Base-by-base conservation (phyloP, 2,797 vertebrate genomes). In the Anas bahamensis region DNA sequence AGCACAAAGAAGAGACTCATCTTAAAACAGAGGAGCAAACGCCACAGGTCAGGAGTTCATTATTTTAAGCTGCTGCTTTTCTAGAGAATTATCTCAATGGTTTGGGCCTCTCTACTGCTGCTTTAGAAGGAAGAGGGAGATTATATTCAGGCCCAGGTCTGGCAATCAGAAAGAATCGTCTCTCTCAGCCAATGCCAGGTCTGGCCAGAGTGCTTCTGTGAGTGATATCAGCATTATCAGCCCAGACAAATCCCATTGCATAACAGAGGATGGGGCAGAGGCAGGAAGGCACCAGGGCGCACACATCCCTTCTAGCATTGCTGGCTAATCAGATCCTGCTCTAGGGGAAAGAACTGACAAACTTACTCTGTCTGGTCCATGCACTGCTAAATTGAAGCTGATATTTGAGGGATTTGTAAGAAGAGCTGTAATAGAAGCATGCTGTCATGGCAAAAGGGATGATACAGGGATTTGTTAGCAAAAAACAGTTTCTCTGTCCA, bases 331-430 rank as follows among this genome's bases (percentile, higher is more conserved):
- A 83, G 76, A 79, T 31, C 53, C 60, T 29, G 68, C 93, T 91
- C 28, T 37, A 37, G 52, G 79, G 39, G 33, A 89, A 83, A 70
- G 64, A 89, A 75, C 76, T 90, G 87, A 86, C 90, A 91, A 90
- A 91, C 83, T 79, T 4, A 5, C 21, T 56, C 76, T 71, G 59
- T 70, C 60, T 50, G 68, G 22, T 60, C 70, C 70, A 44, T 57
- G 48, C 60, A 66, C 35, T 71, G 68, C 73, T 91, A 79, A 93
- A 95, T 86, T 89, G 29, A 86, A 92, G 68, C 18, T 85, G 88
- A 86, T 86, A 28, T n/a, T 72, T 6, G 17, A 60, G n/a, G 83
- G 35, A 73, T 73, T n/a, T 57, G 13, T 42, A 81, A 79, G 70
- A 86, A 72, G 48, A 86, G 19, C 52, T 85, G 35, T 57, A 70